Evolutionary conservation across 2,113 vertebrate genomes (phyloP).

Genomic region (Caranx ignobilis): DNA sequence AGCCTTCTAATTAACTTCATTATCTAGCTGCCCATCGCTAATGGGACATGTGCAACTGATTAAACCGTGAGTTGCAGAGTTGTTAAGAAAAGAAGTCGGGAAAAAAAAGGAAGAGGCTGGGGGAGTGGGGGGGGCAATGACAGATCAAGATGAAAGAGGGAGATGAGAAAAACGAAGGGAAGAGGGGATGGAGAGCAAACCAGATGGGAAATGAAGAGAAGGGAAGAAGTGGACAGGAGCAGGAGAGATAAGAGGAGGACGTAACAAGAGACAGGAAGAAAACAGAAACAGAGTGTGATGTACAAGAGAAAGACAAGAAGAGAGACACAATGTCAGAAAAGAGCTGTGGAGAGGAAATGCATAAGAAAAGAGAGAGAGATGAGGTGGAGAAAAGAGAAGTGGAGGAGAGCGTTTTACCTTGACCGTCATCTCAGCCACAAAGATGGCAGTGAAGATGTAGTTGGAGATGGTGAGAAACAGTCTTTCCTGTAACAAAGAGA

Average conservation of each 20-base stretch:
- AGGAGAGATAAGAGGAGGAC: background rate
- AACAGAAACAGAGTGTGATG: background rate
- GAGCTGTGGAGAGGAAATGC: background rate
- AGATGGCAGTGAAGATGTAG: constrained; percentile 98
- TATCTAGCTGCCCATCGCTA: constrained; percentile 56
- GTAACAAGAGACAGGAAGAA: background rate
- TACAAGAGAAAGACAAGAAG: no score
- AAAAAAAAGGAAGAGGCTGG: background rate
- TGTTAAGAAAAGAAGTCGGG: background rate
- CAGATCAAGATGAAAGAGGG: background rate
- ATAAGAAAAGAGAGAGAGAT: no score
- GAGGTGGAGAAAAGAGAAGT: background rate
- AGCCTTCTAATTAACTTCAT: constrained; percentile 64
- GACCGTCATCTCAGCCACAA: constrained; percentile 96
- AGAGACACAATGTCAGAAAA: background rate
- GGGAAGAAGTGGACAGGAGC: background rate
- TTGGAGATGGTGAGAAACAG: constrained; percentile 96
- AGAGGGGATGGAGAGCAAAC: background rate
- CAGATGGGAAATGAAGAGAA: background rate
- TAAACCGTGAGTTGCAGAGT: constrained; percentile 15
- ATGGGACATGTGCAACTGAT: constrained; percentile 53
- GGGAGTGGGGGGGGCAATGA: background rate
- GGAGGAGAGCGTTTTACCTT: constrained; percentile 85
- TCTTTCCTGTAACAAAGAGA: constrained; percentile 85
- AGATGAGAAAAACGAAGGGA: background rate